These are phyloP conservation scores for Luperina nickerlii DNA, from an alignment of 2,888 invertebrate species.

Conservation along the genomic window DNA sequence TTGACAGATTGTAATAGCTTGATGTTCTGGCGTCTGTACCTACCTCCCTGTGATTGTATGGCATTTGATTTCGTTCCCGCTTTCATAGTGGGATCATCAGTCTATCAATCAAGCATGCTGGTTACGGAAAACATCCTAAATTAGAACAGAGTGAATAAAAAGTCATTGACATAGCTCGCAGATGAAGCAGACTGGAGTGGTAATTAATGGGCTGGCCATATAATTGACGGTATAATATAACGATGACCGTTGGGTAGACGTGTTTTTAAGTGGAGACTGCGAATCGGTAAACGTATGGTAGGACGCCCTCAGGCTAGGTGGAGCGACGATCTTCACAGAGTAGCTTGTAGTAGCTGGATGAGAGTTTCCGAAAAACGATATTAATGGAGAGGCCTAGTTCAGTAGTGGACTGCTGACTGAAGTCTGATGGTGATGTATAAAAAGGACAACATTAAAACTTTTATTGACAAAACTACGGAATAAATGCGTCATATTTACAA, in stretches of 20 bases:
- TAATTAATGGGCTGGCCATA: too few relatives aligned
- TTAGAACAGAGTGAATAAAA: background rate
- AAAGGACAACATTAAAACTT: background rate
- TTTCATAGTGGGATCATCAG: background rate
- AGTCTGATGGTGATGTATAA: background rate
- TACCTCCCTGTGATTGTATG: background rate
- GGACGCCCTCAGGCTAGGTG: background rate
- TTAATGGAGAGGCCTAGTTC: background rate
- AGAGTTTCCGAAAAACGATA: background rate
- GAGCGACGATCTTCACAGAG: background rate
- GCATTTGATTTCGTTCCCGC: background rate
- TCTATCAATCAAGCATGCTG: background rate
- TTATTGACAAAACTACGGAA: background rate
- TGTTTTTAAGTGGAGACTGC: background rate
- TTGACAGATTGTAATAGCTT: too few relatives aligned
- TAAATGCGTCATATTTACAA: background rate
- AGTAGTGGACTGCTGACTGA: background rate
- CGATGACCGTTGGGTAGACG: background rate
- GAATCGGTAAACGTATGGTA: background rate
- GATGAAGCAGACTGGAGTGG: background rate
- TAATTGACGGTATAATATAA: too few relatives aligned
- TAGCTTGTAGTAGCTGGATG: background rate
- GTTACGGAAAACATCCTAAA: background rate
- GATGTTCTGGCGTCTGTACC: too few relatives aligned
- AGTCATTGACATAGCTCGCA: background rate